Evolutionary conservation across 2,797 vertebrate genomes (phyloP).

Genomic region (Miichthys miiuy): DNA sequence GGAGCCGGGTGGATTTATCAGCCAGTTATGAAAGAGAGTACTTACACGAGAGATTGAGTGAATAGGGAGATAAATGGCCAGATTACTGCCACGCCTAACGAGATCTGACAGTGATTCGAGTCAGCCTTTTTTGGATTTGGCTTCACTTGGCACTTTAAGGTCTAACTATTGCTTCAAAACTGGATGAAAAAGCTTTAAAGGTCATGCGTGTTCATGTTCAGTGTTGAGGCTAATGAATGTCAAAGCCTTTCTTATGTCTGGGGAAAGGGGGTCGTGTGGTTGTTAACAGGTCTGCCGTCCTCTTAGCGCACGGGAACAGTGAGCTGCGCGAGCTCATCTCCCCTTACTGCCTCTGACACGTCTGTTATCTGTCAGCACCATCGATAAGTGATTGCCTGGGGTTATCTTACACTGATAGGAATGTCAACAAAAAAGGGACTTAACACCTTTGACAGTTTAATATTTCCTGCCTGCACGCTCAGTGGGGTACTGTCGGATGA

Average conservation of each 20-base stretch:
- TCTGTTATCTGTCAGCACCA: constrained; percentile 78
- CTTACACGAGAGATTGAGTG: constrained; percentile 7
- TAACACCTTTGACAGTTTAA: constrained; percentile 83
- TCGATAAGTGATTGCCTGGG: constrained; percentile 83
- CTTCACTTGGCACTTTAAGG: neutral
- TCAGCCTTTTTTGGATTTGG: neutral
- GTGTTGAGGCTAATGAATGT: neutral
- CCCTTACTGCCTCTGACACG: constrained; percentile 74
- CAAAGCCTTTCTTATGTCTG: constrained; percentile 1
- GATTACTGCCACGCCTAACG: neutral
- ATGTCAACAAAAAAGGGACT: constrained; percentile 72
- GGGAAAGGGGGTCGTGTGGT: constrained; percentile 33
- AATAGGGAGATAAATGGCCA: neutral
- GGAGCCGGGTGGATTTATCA: constrained; percentile 20
- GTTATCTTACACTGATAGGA: constrained; percentile 79
- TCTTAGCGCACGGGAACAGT: constrained; percentile 58
- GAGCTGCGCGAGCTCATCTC: constrained; percentile 74
- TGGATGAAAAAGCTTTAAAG: neutral
- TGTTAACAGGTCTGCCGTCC: constrained; percentile 59
- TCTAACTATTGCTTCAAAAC: neutral
- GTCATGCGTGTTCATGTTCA: neutral
- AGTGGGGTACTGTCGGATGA: constrained; percentile 21
- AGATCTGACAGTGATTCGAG: constrained; percentile 14
- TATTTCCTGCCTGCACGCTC: constrained; percentile 67
- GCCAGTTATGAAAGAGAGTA: constrained; percentile 4